Percentiles rank a stretch among this genome's conserved stretches.
Conservation (phyloP, 2,113 vertebrate genomes). For the Phaethornis superciliosus region DNA sequence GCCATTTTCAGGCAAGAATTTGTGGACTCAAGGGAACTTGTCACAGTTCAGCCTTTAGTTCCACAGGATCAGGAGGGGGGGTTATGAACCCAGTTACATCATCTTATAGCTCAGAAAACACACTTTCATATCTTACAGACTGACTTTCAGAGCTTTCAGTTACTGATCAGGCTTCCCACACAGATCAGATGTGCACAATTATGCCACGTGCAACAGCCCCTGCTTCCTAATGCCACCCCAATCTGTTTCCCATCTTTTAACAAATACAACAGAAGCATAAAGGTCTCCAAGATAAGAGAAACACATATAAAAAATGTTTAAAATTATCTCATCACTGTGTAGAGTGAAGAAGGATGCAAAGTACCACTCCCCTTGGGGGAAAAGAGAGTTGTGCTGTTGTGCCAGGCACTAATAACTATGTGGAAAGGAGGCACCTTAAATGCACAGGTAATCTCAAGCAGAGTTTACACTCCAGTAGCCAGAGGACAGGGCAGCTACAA, state of each 20-base stretch:
- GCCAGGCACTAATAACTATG: background rate
- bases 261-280: background rate
- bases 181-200: background rate
- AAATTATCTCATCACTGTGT: background rate
- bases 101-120: background rate
- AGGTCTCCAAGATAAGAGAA: background rate
- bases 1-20: conserved; percentile 31
- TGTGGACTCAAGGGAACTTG: background rate
- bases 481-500: background rate
- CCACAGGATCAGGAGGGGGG: background rate
- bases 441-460: background rate
- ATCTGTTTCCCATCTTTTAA: background rate
- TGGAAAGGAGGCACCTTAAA: background rate
- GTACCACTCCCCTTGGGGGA: background rate
- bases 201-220: background rate
- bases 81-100: background rate
- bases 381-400: background rate
- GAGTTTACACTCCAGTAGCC: background rate
- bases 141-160: background rate
- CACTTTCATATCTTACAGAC: background rate
- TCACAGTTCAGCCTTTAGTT: background rate
- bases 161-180: background rate
- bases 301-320: background rate
- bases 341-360: background rate
- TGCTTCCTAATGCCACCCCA: background rate